Base-by-base conservation (phyloP, 2,797 vertebrate species). In the Mastacembelus armatus region DNA sequence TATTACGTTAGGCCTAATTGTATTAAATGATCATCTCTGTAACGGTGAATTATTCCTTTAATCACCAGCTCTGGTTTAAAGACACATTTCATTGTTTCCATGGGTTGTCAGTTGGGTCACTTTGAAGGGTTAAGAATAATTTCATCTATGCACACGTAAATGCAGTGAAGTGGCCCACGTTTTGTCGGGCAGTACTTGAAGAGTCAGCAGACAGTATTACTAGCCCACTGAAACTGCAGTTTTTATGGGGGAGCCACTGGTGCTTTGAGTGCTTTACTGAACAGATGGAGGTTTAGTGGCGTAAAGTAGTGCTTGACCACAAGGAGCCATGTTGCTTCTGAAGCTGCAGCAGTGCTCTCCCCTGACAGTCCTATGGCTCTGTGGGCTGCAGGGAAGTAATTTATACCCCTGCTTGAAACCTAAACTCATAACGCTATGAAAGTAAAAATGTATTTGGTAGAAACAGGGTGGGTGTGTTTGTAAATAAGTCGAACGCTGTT, bases 301-400 rank as follows among this genome's bases (percentile, higher is more conserved):
- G 36, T 52, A 15, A 61, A 61, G 39, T 33, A 16, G 36, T 51
- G 44, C 39, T 56, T 54, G 55, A 74, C 62, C 58, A 58, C 19
- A 10, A 27, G 36, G 58, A 29, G 30, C 35, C 21, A 58, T 36
- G n/a, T 10, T 65, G 49, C 27, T 32, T 22, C 26, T 4, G 18
- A 35, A 10, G 15, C 60, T 56, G 22, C 39, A 24, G 48, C 15
- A 48, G 22, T 3, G 30, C 42, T 10, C 2, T 12, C 35, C 16
- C 10, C 45, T 8, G 2, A 32, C 42, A 35, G 40, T 47, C 47
- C 48, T 10, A 36, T 0, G 1, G 36, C 38, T 61, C 43, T 38
- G 43, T 48, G 40, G 18, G 54, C 30, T 10, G 7, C 21, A 19
- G n/a, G 29, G 18, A 18, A 2, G 26, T 26, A 5, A 54, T 39